Evolutionary conservation across 2,113 vertebrate genomes (phyloP).

Genomic region (Poeciliopsis prolifica): DNA sequence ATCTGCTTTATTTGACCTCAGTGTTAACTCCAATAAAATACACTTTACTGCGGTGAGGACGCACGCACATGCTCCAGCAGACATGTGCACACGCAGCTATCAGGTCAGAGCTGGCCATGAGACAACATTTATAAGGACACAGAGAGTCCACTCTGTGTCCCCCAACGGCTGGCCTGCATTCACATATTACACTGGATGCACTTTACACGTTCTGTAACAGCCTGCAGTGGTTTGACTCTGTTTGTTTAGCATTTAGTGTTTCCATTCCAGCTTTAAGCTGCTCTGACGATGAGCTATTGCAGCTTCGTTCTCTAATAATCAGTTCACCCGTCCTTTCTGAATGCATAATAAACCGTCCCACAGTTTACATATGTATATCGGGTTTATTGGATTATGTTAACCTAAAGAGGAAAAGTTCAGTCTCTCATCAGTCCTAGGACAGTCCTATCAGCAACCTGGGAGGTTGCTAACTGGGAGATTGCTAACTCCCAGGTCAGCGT

Average conservation of each 20-base stretch:
- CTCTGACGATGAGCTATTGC: background rate
- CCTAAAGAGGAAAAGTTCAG: background rate
- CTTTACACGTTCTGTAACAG: background rate
- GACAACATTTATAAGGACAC: conserved; percentile 69
- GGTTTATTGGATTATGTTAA: background rate
- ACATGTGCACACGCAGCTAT: conserved; percentile 30
- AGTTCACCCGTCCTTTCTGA: too few species aligned
- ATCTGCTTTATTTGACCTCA: conserved; percentile 78
- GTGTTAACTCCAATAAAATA: conserved; percentile 80
- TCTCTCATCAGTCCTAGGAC: background rate
- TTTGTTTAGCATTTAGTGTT: background rate
- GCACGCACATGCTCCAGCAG: conserved; percentile 8
- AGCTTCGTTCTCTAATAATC: background rate
- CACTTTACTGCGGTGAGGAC: conserved; percentile 76
- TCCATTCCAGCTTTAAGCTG: background rate
- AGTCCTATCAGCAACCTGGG: too few species aligned
- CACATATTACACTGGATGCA: background rate
- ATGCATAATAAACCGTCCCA: background rate
- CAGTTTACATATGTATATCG: background rate
- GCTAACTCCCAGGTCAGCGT: too few species aligned
- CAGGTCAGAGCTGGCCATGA: conserved; percentile 56
- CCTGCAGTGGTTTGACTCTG: background rate
- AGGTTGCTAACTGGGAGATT: too few species aligned
- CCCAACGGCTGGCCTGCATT: background rate
- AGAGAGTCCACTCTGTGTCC: conserved; percentile 39